Evolutionary conservation across 2,888 invertebrate genomes (phyloP), one percentile per base, ranked within the genome.

Genomic region (Beris chalybata): DNA sequence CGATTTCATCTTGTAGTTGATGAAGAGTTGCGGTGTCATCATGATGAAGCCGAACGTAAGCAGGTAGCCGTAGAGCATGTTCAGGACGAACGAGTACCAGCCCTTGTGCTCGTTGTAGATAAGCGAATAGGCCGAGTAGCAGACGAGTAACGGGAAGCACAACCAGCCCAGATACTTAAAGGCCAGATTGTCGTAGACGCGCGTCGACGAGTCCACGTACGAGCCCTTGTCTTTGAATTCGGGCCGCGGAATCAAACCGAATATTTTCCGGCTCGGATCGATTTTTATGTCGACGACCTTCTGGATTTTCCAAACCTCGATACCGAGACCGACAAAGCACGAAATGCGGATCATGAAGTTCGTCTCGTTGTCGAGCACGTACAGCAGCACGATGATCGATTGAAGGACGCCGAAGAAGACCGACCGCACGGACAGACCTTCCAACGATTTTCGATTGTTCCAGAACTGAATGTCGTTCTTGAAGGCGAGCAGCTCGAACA

Each of bases 401-500:
- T 99, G 97, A 81, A 99, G 97, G 5, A 99, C 97, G 75, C 94
- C 95, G 82, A 99, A 99, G 81, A 99, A 96, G 32, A 99, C 97
- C 0, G 95, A 97, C 71, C 98, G 88, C 4, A 99, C 98, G 0
- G 98, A 98, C 47, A 99, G 85, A 9, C 98, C 98, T 82, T 99
- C 98, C 54, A 99, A 83, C 0, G 96, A 95, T 78, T 97, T 95
- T 13, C 97, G 87, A 76, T 96, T 97, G 74, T 96, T 95, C 99
- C 99, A 99, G 79, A 99, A 99, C 81, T 99, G 99, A 75, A 99
- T 99, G 80, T 99, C 99, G 83, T 99, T 99, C 83, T 99, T 99
- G 81, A 99, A 99, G 52, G 99, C 99, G 65, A 99, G 84, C 72
- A 99, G 87, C 81, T 99, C 99, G 83, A 99, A 99, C 70, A 99